phyloP scores from a whole-genome alignment of 1,140 invertebrate species.

The Sitophilus oryzae region DNA sequence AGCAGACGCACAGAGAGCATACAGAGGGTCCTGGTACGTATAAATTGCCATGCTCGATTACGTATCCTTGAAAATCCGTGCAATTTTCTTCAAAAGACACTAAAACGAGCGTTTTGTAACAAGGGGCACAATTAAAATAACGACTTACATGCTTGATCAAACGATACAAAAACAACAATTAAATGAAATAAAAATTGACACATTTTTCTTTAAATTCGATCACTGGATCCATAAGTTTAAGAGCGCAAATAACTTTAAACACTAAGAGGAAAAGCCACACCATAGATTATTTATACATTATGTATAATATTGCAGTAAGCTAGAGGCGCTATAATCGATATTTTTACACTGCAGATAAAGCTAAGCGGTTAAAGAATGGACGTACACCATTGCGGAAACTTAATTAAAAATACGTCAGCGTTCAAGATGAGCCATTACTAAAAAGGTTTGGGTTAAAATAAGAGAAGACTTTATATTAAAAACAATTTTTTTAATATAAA shows the following conservation, averaged over 20 bases:
- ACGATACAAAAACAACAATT: too few relatives aligned
- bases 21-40: constrained; percentile 80
- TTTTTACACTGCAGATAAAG: not conserved
- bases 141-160: too few relatives aligned
- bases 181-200: too few relatives aligned
- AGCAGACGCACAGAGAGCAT: constrained; percentile 80
- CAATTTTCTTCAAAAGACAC: constrained; percentile 67
- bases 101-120: too few relatives aligned
- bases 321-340: not conserved
- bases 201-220: not conserved
- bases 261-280: not conserved
- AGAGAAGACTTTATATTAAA: too few relatives aligned
- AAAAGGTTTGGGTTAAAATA: too few relatives aligned
- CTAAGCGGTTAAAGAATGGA: not conserved
- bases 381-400: not conserved
- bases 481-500: too few relatives aligned
- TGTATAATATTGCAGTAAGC: not conserved
- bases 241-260: not conserved
- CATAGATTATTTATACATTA: constrained; percentile 1
- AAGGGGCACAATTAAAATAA: too few relatives aligned
- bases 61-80: constrained; percentile 71
- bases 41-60: constrained; percentile 66
- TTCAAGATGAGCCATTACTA: not conserved
- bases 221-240: not conserved
- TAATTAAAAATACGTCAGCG: not conserved